These are phyloP conservation scores for Papilio polytes DNA, from an alignment of 1,140 invertebrate genomes.

Conservation along the genomic window DNA sequence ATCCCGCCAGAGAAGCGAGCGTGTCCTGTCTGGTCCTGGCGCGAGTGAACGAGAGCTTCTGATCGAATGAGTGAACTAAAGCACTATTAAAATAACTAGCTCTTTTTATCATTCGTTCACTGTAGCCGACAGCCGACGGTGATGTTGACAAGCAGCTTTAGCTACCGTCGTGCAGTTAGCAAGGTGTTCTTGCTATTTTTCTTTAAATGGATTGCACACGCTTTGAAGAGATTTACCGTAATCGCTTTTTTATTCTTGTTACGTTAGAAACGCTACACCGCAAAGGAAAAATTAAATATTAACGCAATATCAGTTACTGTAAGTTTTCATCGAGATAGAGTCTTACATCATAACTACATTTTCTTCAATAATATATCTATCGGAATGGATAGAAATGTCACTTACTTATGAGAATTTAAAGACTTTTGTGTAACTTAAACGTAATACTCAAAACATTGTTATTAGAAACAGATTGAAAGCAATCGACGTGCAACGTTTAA, in stretches of 20 bases:
- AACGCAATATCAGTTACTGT: neutral
- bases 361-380: too few species aligned
- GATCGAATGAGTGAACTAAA: neutral
- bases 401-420: too few species aligned
- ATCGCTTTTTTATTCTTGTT: neutral
- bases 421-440: too few species aligned
- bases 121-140: neutral
- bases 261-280: neutral
- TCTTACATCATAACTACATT: too few species aligned
- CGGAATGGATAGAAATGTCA: too few species aligned
- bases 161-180: neutral
- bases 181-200: neutral
- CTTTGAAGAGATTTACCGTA: constrained; percentile 7
- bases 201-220: constrained; percentile 25
- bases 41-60: neutral
- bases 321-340: neutral
- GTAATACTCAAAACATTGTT: neutral
- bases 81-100: neutral
- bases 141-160: neutral
- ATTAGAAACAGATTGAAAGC: constrained; percentile 82
- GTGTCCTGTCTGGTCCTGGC: neutral
- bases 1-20: neutral
- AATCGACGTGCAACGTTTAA: neutral
- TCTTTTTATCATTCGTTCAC: neutral
- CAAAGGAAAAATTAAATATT: neutral